These are phyloP conservation scores for Coenonympha arcania DNA, from an alignment of 2,888 invertebrate genomes.

Conservation along the genomic window DNA sequence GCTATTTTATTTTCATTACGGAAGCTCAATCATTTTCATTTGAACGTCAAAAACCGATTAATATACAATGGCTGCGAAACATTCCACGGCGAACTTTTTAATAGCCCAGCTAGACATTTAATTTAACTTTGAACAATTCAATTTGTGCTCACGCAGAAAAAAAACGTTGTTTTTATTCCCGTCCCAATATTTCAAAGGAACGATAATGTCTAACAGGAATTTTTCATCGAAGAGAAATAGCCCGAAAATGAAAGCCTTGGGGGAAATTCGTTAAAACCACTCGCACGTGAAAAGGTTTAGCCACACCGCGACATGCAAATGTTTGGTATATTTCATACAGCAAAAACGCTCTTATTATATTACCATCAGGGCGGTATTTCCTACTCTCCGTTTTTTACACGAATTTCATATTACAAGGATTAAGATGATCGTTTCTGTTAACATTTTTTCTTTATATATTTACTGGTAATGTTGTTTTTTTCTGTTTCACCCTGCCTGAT, in stretches of 20 bases:
- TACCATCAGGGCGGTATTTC: background rate
- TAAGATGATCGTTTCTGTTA: background rate
- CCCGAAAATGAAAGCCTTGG: constrained; percentile 20
- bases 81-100: background rate
- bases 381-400: background rate
- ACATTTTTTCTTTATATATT: background rate
- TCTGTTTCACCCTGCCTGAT: background rate
- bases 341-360: background rate
- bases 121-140: constrained; percentile 6
- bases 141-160: background rate
- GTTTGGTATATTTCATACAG: background rate
- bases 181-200: constrained; percentile 12
- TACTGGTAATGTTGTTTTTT: background rate
- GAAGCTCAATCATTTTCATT: background rate
- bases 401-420: constrained; percentile 1
- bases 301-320: constrained; percentile 10
- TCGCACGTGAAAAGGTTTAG: constrained; percentile 27
- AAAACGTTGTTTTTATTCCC: background rate
- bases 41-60: background rate
- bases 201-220: constrained; percentile 21
- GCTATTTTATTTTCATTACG: too few species aligned
- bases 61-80: background rate
- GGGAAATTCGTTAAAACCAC: constrained; percentile 22
- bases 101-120: background rate
- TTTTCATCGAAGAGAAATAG: constrained; percentile 18